phyloP scores from a whole-genome alignment of 2,797 vertebrate genomes.

The Amazona finschi region DNA sequence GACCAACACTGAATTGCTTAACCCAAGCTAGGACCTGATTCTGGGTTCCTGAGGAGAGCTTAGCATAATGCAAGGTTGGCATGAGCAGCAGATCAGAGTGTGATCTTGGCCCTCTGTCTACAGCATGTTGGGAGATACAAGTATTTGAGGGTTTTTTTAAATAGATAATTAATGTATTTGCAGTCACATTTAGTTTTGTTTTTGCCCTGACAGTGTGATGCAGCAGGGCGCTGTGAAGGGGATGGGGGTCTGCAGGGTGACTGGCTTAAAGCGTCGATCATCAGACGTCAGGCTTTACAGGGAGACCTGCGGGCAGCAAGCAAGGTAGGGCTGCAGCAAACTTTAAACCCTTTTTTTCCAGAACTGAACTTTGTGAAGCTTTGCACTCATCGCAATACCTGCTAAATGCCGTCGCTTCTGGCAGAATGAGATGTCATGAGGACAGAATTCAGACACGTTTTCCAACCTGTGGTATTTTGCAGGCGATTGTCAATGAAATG shows the following conservation, averaged over 20 bases:
- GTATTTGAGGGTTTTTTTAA: neutral
- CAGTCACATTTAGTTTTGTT: neutral
- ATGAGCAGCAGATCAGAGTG: too few species aligned
- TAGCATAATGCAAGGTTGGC: neutral
- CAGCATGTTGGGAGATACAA: neutral
- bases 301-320: neutral
- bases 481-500: neutral
- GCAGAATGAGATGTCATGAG: neutral
- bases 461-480: neutral
- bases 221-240: neutral
- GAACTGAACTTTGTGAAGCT: neutral
- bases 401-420: neutral
- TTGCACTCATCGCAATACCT: neutral
- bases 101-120: neutral
- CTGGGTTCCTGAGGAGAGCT: neutral
- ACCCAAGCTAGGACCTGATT: neutral
- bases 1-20: neutral
- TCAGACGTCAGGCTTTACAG: neutral
- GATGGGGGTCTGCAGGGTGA: neutral
- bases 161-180: neutral
- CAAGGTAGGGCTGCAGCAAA: neutral
- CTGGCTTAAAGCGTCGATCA: neutral
- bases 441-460: neutral
- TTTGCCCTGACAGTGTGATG: neutral
- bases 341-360: neutral